Base-by-base conservation (phyloP, 2,888 invertebrate genomes). In the Polyommatus icarus region DNA sequence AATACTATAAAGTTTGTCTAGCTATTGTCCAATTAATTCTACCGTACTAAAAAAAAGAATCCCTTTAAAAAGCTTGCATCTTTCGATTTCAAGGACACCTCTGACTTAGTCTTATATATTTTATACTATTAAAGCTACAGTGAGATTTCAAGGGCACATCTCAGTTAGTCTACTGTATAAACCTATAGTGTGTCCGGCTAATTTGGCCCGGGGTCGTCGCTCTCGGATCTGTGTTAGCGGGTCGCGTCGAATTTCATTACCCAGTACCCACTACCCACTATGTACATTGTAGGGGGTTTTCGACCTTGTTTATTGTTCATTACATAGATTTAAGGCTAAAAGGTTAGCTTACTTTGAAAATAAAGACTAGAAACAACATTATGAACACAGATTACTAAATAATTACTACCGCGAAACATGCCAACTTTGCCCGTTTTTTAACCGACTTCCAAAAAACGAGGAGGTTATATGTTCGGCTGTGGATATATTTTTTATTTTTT, bases 161-260 rank as follows among this genome's bases (percentile, higher is more conserved):
- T 18, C 18, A 54, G 54, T 54, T 54, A 54, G 15, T 5, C 18
- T 54, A 54, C 54, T 54, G 54, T 54, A 18, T 18, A 5, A 18
- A 54, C 18, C 5, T 54, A 59, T 59, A 59, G 7, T 20, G 20
- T 59, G 59, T 59, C n/a, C 59, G 32, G 67, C 67, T 67, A 67
- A 67, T 32, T 67, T 15, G 67, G 24, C 29, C 67, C 54, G 82
- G 83, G 85, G 84, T 79, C 84, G 80, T 79, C 79, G 85, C 79
- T 82, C 85, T 78, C 84, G 81, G 82, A 84, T 84, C 82, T 83
- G 83, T 85, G 85, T 85, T 83, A 85, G 79, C 81, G 78, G 83
- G 82, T 79, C 83, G 80, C 46, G 15, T 32, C 67, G 29, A 67
- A 67, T 67, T 67, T 67, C 67, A 67, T 67, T 67, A 67, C 67